Percentiles rank a stretch among this genome's conserved stretches.
Evolutionary conservation across 2,113 vertebrate genomes (phyloP).

Genomic region (Calyptomena viridis): DNA sequence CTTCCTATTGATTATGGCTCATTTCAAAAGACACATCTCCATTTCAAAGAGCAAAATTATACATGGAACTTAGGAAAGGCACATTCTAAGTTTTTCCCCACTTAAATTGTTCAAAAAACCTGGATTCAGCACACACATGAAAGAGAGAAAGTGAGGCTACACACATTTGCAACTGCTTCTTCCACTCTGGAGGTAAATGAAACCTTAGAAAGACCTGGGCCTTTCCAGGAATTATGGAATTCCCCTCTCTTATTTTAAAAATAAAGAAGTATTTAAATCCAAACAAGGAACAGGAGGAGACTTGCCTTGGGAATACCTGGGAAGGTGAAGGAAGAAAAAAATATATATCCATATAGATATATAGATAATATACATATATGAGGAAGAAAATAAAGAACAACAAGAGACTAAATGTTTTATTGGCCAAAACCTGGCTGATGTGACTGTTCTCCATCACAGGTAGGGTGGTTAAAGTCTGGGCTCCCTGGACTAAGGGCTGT

Average conservation of each 20-base stretch:
- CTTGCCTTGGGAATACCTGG: neutral
- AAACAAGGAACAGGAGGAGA: neutral
- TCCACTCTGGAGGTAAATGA: neutral
- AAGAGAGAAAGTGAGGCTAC: neutral
- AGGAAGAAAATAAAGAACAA: neutral
- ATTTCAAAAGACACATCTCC: neutral
- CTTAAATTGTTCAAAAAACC: neutral
- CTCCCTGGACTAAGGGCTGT: neutral
- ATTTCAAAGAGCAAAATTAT: neutral
- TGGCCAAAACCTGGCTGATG: neutral
- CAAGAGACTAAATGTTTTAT: neutral
- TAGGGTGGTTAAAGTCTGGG: neutral
- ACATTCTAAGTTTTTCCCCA: fast-evolving
- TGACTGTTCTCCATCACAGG: neutral
- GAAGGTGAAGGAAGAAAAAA: neutral
- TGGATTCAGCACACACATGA: neutral
- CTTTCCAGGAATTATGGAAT: neutral
- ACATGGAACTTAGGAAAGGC: neutral
- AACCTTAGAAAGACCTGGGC: neutral
- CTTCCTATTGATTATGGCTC: neutral
- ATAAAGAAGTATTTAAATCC: neutral
- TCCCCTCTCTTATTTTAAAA: neutral
- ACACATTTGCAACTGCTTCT: neutral
- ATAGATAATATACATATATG: neutral
- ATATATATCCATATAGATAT: neutral